These are phyloP conservation scores for Boulengeromyrus knoepffleri DNA, from an alignment of 2,113 vertebrate species.

Conservation along the genomic window DNA sequence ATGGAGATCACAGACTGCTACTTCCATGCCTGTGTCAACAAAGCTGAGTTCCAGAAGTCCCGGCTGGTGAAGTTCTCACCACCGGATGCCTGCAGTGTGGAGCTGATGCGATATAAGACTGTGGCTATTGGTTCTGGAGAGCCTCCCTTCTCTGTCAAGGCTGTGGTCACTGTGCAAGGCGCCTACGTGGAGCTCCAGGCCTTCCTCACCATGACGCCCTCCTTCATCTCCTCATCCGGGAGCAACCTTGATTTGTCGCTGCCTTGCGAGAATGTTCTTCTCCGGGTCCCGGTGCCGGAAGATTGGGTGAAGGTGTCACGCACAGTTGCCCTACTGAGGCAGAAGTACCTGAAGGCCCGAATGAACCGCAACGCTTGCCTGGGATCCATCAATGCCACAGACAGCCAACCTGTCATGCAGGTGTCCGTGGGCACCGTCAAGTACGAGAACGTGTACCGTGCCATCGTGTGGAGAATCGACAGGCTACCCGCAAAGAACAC, in stretches of 20 bases:
- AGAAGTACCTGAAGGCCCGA: conserved; percentile 85
- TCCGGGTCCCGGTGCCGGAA: conserved; percentile 79
- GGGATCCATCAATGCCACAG: conserved; percentile 64
- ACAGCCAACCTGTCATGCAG: conserved; percentile 81
- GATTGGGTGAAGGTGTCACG: conserved; percentile 87
- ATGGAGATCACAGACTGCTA: conserved; percentile 72
- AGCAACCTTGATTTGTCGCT: conserved; percentile 42
- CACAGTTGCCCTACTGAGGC: conserved; percentile 80
- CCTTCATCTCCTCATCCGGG: conserved; percentile 35
- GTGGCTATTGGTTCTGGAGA: conserved; percentile 51
- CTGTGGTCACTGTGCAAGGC: conserved; percentile 79
- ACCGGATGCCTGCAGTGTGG: conserved; percentile 75
- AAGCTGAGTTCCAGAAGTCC: conserved; percentile 65
- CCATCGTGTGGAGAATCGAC: conserved; percentile 92
- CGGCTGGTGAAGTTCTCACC: conserved; percentile 79
- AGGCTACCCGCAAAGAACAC: conserved; percentile 89
- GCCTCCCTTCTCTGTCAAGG: conserved; percentile 82
- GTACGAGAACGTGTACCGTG: conserved; percentile 88
- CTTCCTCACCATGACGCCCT: conserved; percentile 75
- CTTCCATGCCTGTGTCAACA: conserved; percentile 80
- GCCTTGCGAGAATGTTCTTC: conserved; percentile 76
- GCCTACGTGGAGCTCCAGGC: conserved; percentile 87
- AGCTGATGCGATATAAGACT: conserved; percentile 85
- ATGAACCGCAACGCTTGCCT: conserved; percentile 87
- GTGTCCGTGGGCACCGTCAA: conserved; percentile 84